phyloP scores from a whole-genome alignment of 2,797 vertebrate genomes.

The Antennarius maculatus region DNA sequence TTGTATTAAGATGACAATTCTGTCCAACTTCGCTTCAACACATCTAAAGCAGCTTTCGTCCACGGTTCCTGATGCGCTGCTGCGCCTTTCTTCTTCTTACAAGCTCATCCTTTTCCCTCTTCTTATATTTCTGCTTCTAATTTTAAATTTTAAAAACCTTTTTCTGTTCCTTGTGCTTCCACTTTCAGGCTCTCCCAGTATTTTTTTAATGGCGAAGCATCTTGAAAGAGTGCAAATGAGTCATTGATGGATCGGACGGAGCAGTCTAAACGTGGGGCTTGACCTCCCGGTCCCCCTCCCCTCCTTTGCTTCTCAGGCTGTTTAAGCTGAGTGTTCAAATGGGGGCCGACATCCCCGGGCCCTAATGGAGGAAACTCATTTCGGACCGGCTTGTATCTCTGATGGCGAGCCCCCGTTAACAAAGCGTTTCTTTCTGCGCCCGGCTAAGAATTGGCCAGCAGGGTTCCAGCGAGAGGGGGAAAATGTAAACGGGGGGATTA shows the following conservation, averaged over 20 bases:
- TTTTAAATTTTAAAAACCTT: constrained; percentile 8
- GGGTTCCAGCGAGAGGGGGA: constrained; percentile 77
- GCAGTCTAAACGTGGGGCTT: constrained; percentile 63
- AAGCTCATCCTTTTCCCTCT: neutral
- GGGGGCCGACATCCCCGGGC: constrained; percentile 57
- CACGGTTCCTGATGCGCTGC: neutral
- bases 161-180: neutral
- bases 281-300: constrained; percentile 48
- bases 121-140: constrained; percentile 3
- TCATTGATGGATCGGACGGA: constrained; percentile 76
- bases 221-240: constrained; percentile 73
- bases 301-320: constrained; percentile 53
- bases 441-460: constrained; percentile 79
- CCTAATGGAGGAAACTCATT: constrained; percentile 73
- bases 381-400: constrained; percentile 69
- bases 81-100: constrained; percentile 22
- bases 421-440: constrained; percentile 77
- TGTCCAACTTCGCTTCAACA: neutral
- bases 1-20: neutral
- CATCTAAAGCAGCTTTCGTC: constrained; percentile 20
- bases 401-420: constrained; percentile 74
- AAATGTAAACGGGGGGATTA: constrained; percentile 85
- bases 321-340: constrained; percentile 65
- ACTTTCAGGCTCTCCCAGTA: constrained; percentile 33
- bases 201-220: constrained; percentile 39